Evolutionary conservation across 2,797 vertebrate species (phyloP).

Genomic region (Coilia nasus): DNA sequence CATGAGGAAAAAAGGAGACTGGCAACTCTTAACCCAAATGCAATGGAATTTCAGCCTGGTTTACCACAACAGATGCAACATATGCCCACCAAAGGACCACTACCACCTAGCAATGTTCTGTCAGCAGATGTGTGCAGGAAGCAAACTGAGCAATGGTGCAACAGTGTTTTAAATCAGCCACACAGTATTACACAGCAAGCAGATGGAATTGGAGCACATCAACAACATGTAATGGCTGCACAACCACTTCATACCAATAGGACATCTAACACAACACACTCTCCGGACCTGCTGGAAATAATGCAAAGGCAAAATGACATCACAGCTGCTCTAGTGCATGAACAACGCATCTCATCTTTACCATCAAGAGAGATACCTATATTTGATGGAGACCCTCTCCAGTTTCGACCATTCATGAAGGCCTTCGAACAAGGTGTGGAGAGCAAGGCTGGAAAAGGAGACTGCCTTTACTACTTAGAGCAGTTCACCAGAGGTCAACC

Average conservation of each 20-base stretch:
- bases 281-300: not conserved
- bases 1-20: not conserved
- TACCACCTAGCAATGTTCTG: not conserved
- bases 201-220: not conserved
- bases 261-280: not conserved
- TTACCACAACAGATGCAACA: not conserved
- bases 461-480: constrained; percentile 30
- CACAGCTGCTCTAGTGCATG: not conserved
- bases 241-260: not conserved
- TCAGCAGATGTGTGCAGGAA: not conserved
- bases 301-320: constrained; percentile 32
- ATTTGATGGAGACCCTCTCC: constrained; percentile 29
- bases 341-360: constrained; percentile 17
- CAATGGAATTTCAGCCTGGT: not conserved
- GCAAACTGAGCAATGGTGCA: no score
- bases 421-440: constrained; percentile 33
- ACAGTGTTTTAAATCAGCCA: no score
- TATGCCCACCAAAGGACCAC: not conserved
- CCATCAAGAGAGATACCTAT: constrained; percentile 27
- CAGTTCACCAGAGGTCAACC: constrained; percentile 31
- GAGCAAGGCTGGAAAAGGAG: not conserved
- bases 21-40: not conserved
- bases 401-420: not conserved
- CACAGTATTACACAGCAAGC: no score
- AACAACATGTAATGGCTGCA: no score